Conservation (phyloP, 2,888 invertebrate genomes). For the Diloba caeruleocephala region DNA sequence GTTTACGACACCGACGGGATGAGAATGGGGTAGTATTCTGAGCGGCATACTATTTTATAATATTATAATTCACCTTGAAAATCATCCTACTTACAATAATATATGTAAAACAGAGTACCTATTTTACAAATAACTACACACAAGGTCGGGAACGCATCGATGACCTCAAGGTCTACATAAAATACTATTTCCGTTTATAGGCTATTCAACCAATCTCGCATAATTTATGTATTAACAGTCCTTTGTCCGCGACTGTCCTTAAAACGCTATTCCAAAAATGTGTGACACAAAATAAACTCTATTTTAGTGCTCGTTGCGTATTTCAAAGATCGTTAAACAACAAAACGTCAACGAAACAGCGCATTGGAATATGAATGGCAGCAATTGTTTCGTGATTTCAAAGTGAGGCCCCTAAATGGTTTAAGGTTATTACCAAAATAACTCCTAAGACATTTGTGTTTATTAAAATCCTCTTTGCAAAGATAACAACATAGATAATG, state of each 20-base stretch:
- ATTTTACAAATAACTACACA: slow-evolving; percentile 27
- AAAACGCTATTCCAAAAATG: slow-evolving; percentile 1
- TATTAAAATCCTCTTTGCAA: slow-evolving; percentile 11
- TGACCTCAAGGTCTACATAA: slow-evolving; percentile 39
- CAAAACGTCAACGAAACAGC: background rate
- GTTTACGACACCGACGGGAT: too few relatives aligned
- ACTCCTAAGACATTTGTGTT: background rate
- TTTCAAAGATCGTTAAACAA: slow-evolving; percentile 1
- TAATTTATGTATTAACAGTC: slow-evolving; percentile 7
- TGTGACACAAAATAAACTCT: background rate
- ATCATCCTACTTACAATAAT: slow-evolving; percentile 10
- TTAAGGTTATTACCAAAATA: background rate
- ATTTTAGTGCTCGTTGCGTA: background rate
- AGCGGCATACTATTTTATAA: too few relatives aligned
- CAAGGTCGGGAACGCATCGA: slow-evolving; percentile 48
- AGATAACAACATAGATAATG: slow-evolving; percentile 17
- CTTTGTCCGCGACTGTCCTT: slow-evolving; percentile 10
- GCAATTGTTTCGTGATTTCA: background rate
- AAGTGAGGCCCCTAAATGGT: background rate
- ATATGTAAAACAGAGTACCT: slow-evolving; percentile 18
- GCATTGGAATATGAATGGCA: background rate
- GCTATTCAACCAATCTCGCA: slow-evolving; percentile 16
- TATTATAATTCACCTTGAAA: slow-evolving; percentile 9
- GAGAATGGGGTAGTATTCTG: too few relatives aligned
- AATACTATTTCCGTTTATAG: slow-evolving; percentile 11